Percentiles rank a stretch among this genome's conserved stretches.
These are phyloP conservation scores for Caenorhabditis doughertyi DNA, from an alignment of 2,888 invertebrate species.

Conservation along the genomic window DNA sequence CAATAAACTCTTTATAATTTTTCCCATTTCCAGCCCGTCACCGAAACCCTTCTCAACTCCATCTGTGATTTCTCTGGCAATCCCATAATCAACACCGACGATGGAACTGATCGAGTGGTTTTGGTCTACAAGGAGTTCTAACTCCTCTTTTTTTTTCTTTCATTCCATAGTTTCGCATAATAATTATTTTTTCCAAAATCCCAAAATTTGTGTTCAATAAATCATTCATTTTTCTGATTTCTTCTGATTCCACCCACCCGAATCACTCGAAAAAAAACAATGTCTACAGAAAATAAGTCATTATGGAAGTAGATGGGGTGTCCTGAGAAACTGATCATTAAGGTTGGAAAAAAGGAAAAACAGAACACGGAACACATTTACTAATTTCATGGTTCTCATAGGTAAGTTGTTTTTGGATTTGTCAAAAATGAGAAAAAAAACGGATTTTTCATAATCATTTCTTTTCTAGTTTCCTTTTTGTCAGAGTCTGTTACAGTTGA, in stretches of 20 bases:
- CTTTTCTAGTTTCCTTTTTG: no score
- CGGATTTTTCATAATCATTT: no score
- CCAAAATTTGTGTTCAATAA: background rate
- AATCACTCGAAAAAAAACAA: no score
- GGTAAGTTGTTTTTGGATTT: background rate
- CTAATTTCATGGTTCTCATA: background rate
- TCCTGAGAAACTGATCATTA: slow-evolving; percentile 11
- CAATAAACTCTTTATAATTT: background rate
- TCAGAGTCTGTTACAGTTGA: no score
- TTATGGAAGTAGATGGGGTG: no score
- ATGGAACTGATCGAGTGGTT: slow-evolving; percentile 54
- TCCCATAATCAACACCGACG: slow-evolving; percentile 41
- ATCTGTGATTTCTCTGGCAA: slow-evolving; percentile 20
- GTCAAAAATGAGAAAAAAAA: no score
- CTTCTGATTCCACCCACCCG: no score
- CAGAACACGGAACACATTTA: slow-evolving; percentile 6
- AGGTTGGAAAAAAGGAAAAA: slow-evolving; percentile 6
- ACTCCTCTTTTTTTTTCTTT: background rate
- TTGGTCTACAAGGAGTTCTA: slow-evolving; percentile 46
- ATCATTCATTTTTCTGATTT: background rate
- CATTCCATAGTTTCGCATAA: no score
- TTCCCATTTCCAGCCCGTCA: slow-evolving; percentile 28
- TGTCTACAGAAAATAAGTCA: no score
- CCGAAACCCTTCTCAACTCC: slow-evolving; percentile 38
- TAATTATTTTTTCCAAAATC: slow-evolving; percentile 7